Percentiles rank a stretch among this genome's conserved stretches.
Evolutionary conservation across 30 jellyfish, hydroid and myxozoan species (phyloP).

Genomic region (Aurelia coerulea): DNA sequence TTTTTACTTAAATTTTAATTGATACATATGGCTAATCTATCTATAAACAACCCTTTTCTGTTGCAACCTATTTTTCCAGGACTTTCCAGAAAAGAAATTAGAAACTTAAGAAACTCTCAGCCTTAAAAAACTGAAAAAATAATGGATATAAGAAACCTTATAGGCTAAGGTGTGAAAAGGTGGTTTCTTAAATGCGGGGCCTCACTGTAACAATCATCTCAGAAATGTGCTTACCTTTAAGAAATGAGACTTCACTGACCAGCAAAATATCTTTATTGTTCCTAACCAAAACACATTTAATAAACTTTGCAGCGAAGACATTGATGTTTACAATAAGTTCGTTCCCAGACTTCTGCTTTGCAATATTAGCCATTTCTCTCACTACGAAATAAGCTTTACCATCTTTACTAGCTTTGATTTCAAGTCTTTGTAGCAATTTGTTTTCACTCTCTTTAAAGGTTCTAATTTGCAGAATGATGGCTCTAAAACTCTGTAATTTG

Average conservation of each 20-base stretch:
- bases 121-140: no score
- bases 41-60: no score
- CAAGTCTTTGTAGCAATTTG: slow-evolving; percentile 23
- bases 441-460: slow-evolving; percentile 24
- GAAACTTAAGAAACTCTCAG: no score
- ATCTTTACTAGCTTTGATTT: slow-evolving; percentile 43
- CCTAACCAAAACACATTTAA: slow-evolving; percentile 17
- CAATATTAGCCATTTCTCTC: slow-evolving; percentile 3
- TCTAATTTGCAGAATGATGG: slow-evolving; percentile 21
- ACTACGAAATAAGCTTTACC: slow-evolving; percentile 24
- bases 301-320: slow-evolving; percentile 27
- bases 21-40: no score
- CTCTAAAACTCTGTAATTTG: slow-evolving; percentile 31
- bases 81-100: no score
- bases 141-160: no score
- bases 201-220: no score
- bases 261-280: slow-evolving; percentile 17
- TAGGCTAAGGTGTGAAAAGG: no score
- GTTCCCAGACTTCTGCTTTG: neutral
- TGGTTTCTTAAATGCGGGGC: no score
- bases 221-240: slow-evolving; percentile 37
- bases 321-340: slow-evolving; percentile 10
- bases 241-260: slow-evolving; percentile 67
- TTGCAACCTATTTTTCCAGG: no score
- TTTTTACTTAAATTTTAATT: no score